Evolutionary conservation across 2,888 invertebrate species (phyloP), one percentile per base, ranked within the genome.

Genomic region (Ptilodon capucinus): DNA sequence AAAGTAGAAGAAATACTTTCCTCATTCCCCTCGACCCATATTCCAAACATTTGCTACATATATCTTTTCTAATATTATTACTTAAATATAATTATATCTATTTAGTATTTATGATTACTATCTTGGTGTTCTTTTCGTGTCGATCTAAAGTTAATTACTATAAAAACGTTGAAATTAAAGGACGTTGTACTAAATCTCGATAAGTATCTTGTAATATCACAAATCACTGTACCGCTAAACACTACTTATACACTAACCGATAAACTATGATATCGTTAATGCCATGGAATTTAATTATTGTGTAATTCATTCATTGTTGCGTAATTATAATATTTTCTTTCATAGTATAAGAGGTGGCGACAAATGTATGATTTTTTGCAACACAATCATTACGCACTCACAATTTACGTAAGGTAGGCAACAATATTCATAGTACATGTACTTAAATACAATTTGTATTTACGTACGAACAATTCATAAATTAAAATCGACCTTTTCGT

Each of bases 191-290:
- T 87, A 89, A 81, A 79, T 79, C 74, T 84, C 82, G 78, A 79
- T 81, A 78, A 81, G 83, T 89, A 86, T 83, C 74, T 79, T 83
- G 83, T 89, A 90, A 87, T 90, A 90, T 90, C 91, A 90, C 90
- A 89, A 87, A 86, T 88, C 77, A 82, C 83, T 84, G 84, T 89
- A 84, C 79, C 71, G 79, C 84, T 88, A 89, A 78, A 64, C 50
- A 71, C 84, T 86, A 74, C 68, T 57, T 71, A 81, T 76, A 78
- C 62, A 72, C 83, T 86, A 85, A 71, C 74, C 73, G 65, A 74
- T 76, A 66, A 68, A 63, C 73, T 72, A 75, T 70, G 61, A 71
- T 71, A 75, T 71, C 60, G 58, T 75, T 74, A 73, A 79, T 76
- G 78, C 69, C 67, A 71, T 81, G 77, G 74, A 78, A 80, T 74